phyloP scores from a whole-genome alignment of 2,797 vertebrate genomes.

The Lemur catta region DNA sequence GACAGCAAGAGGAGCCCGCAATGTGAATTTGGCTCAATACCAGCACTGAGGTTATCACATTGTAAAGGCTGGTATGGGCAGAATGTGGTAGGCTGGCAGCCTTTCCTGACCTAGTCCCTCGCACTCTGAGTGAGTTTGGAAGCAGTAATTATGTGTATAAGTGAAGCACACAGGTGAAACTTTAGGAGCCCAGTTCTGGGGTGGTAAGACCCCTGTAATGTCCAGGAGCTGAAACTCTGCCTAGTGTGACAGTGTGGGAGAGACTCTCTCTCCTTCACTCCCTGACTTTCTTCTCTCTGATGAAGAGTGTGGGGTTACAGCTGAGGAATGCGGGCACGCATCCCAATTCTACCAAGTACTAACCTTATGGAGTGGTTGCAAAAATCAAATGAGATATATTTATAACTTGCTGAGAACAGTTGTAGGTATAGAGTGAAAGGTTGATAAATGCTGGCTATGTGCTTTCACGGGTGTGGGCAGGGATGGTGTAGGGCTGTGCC shows the following conservation, averaged over 20 bases:
- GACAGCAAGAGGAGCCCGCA: not conserved
- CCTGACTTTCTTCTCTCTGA: not conserved
- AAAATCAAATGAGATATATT: not conserved
- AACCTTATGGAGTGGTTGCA: too few relatives aligned
- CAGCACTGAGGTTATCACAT: not conserved
- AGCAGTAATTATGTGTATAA: not conserved
- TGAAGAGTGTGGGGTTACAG: not conserved
- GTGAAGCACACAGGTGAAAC: not conserved
- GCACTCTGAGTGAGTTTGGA: not conserved
- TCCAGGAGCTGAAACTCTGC: not conserved
- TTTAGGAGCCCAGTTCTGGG: not conserved
- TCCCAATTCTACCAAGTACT: not conserved
- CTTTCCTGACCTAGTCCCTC: not conserved
- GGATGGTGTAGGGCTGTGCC: not conserved
- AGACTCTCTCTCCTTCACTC: not conserved
- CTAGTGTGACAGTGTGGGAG: not conserved
- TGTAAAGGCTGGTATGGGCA: not conserved
- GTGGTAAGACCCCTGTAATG: not conserved
- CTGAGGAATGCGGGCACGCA: not conserved
- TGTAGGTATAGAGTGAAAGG: not conserved
- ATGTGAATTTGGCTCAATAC: not conserved
- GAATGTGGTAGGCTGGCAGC: not conserved
- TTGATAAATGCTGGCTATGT: not conserved
- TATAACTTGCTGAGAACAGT: not conserved
- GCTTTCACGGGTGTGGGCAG: not conserved